Conservation (phyloP, 64 coral and sea anemone species). For the Porites australiensis region DNA sequence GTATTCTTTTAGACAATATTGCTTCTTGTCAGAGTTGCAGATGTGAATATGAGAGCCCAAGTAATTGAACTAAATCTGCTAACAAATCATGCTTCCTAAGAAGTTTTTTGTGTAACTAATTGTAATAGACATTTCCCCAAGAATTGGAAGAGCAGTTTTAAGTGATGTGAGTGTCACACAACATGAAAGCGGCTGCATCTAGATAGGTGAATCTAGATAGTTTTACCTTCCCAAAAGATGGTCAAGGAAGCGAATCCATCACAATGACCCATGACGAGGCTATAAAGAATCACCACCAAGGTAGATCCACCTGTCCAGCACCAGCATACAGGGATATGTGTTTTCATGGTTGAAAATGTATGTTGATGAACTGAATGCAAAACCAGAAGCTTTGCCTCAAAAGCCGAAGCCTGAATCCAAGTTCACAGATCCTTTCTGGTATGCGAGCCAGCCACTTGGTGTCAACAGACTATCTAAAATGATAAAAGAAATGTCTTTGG, state of each 20-base stretch:
- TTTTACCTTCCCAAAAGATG: background rate
- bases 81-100: too few relatives aligned
- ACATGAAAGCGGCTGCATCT: too few relatives aligned
- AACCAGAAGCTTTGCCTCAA: conserved; percentile 16
- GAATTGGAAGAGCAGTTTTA: too few relatives aligned
- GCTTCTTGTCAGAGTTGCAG: too few relatives aligned
- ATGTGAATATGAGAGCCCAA: too few relatives aligned
- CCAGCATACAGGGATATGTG: background rate
- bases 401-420: background rate
- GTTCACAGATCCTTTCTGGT: background rate
- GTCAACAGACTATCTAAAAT: background rate
- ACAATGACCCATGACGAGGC: background rate
- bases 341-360: background rate
- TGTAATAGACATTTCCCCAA: too few relatives aligned
- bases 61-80: too few relatives aligned
- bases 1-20: too few relatives aligned
- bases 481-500: background rate
- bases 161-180: too few relatives aligned
- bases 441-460: conserved; percentile 1
- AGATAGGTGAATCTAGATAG: background rate
- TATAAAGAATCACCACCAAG: conserved; percentile 7
- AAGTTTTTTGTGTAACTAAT: too few relatives aligned
- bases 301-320: background rate
- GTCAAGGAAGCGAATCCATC: background rate
- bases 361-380: conserved; percentile 1